Evolutionary conservation across 2,113 vertebrate species (phyloP).

Genomic region (Myotis davidii): DNA sequence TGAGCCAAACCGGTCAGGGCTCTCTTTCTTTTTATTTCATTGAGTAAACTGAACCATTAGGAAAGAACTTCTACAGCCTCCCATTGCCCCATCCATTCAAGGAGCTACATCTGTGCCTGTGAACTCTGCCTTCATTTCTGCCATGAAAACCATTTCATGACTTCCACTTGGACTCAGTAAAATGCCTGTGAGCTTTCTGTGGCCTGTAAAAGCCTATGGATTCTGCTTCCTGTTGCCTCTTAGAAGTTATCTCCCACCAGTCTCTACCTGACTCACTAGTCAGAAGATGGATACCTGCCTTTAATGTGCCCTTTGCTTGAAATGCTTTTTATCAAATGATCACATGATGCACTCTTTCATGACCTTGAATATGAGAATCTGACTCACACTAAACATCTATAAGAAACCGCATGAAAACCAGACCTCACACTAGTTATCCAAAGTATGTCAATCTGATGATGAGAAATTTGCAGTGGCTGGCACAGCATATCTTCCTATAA

Average conservation of each 20-base stretch:
- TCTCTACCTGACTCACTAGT: background rate
- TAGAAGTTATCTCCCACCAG: background rate
- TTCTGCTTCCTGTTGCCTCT: background rate
- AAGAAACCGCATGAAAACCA: background rate
- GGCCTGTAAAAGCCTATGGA: background rate
- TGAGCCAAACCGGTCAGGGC: too few species aligned
- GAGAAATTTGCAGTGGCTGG: background rate
- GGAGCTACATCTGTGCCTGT: background rate
- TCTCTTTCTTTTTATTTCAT: background rate
- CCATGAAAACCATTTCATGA: background rate
- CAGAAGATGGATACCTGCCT: background rate
- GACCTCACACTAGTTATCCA: background rate
- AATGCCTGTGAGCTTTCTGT: background rate
- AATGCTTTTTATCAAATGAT: background rate
- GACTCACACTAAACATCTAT: background rate
- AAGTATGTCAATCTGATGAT: background rate
- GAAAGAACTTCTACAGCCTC: background rate
- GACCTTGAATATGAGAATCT: background rate
- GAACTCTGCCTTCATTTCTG: background rate
- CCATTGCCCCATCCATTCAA: background rate
- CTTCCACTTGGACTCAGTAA: fast-evolving
- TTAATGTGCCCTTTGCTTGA: background rate
- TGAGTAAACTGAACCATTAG: background rate
- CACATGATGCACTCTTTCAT: background rate
- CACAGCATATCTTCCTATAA: background rate